A percentile compares a stretch with the other conserved stretches of the same genome.
These are phyloP conservation scores for Pandemis cinnamomeana DNA, from an alignment of 2,888 invertebrate species.

Conservation along the genomic window DNA sequence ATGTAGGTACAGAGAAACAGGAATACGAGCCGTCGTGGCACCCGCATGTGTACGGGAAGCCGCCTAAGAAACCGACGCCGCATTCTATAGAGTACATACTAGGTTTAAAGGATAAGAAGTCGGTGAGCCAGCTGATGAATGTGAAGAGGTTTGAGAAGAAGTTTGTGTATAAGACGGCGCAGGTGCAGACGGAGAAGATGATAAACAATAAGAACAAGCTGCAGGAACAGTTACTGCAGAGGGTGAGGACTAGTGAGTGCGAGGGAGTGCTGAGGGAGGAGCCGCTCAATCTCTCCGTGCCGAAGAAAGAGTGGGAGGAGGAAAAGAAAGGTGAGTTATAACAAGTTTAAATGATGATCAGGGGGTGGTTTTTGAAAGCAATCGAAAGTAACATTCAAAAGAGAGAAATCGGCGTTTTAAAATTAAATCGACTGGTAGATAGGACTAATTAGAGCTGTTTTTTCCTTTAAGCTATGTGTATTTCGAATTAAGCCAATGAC, in stretches of 20 bases:
- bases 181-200: constrained; percentile 71
- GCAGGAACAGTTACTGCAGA: constrained; percentile 76
- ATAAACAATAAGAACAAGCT: constrained; percentile 74
- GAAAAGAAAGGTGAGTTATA: constrained; percentile 71
- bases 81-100: constrained; percentile 95
- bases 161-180: constrained; percentile 62
- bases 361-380: no score
- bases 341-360: no score
- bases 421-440: no score
- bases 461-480: no score
- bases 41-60: constrained; percentile 94
- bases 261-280: constrained; percentile 73
- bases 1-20: constrained; percentile 52
- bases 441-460: no score
- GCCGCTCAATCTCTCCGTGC: constrained; percentile 85
- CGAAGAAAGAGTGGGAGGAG: constrained; percentile 78
- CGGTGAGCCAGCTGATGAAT: constrained; percentile 68
- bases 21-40: constrained; percentile 88
- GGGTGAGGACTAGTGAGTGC: constrained; percentile 73
- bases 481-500: no score
- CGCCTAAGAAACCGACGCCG: constrained; percentile 92
- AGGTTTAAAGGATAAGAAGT: constrained; percentile 79
- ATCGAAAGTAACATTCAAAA: no score
- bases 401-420: no score
- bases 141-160: constrained; percentile 69